Base-by-base conservation (phyloP, 2,797 vertebrate species). In the Spea hammondii region DNA sequence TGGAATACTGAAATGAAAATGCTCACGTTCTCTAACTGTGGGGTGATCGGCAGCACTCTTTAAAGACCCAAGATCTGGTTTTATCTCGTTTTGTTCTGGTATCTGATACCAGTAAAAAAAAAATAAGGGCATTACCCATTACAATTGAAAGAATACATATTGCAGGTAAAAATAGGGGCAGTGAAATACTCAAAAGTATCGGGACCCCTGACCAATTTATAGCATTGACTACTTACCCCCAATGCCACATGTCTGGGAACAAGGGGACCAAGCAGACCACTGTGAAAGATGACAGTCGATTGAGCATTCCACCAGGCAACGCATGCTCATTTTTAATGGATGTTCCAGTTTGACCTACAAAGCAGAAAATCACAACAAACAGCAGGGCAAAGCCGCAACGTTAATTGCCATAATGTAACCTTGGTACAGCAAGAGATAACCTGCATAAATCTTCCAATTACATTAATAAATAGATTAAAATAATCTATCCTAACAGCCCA, bases 251-350 rank as follows among this genome's bases (percentile, higher is more conserved):
- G 93, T 93, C 73, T 93, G 94, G 6, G 96, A 97, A 82, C 98
- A 99, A 49, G 92, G 90, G 0, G 93, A 94, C 98, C 98, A 99
- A 0, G 90, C 48, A 0, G 96, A 95, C 98, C 98, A 99, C 0
- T 92, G 93, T 0, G 96, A 97, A 48, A 98, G 93, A 5, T 89
- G 88, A 83, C 97, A 99, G 90, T 94, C 96, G 83, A 98, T 91
- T 0, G 94, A 89, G 65, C 98, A 99, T 13, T 92, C 90, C 48
- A 97, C 93, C 83, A 87, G 72, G 6, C 98, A 99, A 48, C 72
- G 86, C 64, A 91, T 88, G 4, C 87, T 91, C 72, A 93, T 89
- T 83, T 82, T 90, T 91, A 86, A 79, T 0, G 89, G 90, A 80
- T 91, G 93, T 87, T 91, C 90, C 87, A 95, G 86, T 45, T 81